These are phyloP conservation scores for Plutomurus gul DNA, from an alignment of 1,140 invertebrate species.

Conservation along the genomic window DNA sequence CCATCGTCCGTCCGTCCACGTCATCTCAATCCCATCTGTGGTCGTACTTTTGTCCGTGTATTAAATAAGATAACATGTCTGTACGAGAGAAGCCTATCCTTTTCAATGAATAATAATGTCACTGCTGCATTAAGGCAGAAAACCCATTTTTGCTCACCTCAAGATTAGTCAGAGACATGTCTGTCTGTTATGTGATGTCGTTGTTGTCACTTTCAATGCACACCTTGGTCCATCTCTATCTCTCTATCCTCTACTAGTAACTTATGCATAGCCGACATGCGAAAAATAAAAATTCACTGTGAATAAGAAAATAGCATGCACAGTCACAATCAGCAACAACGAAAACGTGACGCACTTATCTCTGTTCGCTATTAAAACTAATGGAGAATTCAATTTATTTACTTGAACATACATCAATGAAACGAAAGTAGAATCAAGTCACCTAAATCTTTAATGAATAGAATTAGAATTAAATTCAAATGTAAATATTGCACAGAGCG, in stretches of 20 bases:
- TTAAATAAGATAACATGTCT: too few relatives aligned
- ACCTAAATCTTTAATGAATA: background rate
- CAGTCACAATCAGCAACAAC: too few relatives aligned
- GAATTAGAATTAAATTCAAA: conserved; percentile 3
- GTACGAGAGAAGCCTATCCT: too few relatives aligned
- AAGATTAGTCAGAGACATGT: conserved; percentile 9
- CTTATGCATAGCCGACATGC: too few relatives aligned
- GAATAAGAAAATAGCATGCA: too few relatives aligned
- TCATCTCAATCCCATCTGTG: too few relatives aligned
- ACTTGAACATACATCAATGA: background rate
- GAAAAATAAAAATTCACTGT: too few relatives aligned
- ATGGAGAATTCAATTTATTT: conserved; percentile 18
- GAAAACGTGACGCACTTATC: conserved; percentile 11
- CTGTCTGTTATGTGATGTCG: background rate
- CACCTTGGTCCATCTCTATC: too few relatives aligned
- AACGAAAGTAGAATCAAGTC: conserved; percentile 7
- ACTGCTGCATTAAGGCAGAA: conserved; percentile 28
- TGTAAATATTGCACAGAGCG: background rate
- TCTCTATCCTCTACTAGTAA: too few relatives aligned
- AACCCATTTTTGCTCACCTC: conserved; percentile 24
- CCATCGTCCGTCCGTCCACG: conserved; percentile 9
- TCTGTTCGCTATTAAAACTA: conserved; percentile 15
- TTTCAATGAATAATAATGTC: conserved; percentile 19
- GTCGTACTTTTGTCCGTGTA: too few relatives aligned
- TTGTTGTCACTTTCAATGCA: too few relatives aligned